Evolutionary conservation across 2,113 vertebrate genomes (phyloP), one percentile per base, ranked within the genome.

Genomic region (Hippoglossus stenolepis): DNA sequence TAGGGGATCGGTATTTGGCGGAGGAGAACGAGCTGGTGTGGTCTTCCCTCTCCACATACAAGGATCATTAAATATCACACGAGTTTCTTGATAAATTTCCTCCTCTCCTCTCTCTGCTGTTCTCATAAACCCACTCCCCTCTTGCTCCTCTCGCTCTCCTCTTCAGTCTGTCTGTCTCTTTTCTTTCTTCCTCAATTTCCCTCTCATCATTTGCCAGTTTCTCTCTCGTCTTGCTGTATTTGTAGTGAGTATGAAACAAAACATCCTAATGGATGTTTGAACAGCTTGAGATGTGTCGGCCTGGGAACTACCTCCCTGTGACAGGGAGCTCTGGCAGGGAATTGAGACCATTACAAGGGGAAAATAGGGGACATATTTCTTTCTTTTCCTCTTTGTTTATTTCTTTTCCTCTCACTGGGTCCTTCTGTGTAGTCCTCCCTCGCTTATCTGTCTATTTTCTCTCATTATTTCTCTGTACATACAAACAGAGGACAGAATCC

Each of bases 191-290:
- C 90, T 91, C 88, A 86, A 82, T 89, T 89, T 89, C 74, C 82
- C 88, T 70, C 86, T 82, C 86, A 82, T 87, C 88, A 76, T 70
- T 81, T 76, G 65, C 63, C 53, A 57, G 56, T 77, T 86, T 67
- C 45, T 82, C 61, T 77, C 70, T 85, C 65, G 77, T 62, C 85
- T 75, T 91, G 90, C 82, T 76, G 92, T 86, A 93, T 94, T 95
- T 79, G 73, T 92, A 75, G 87, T 54, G 86, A 67, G 88, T 75
- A 73, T 87, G 82, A 95, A 95, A 92, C 85, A 90, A 95, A 95
- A 95, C 91, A 94, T 92, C 87, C 90, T 93, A 93, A 90, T 90
- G 93, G 86, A 89, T 95, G 81, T 95, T 96, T 95, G 89, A 96
- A 95, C 88, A 96, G 92, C 94, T 94, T 96, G 95, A 93, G 91